Base-by-base conservation (phyloP, 2,888 invertebrate species). In the Camptogramma bilineatum region DNA sequence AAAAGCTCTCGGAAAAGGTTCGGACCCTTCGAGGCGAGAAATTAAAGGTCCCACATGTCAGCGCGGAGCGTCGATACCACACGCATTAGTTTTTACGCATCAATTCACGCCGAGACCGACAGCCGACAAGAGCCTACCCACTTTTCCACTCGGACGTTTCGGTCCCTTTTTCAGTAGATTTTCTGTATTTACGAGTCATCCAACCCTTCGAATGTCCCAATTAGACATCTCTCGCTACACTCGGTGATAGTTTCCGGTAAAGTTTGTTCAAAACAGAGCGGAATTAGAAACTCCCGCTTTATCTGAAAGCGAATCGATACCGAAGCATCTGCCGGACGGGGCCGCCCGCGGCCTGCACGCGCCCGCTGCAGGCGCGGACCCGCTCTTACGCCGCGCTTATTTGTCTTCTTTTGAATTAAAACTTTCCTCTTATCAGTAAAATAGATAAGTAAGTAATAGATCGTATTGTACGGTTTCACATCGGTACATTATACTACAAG, bases 11-110 rank as follows among this genome's bases (percentile, higher is more conserved):
- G 61, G 65, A 69, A 73, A 77, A 71, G 77, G 74, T 66, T 71
- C 63, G 73, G 71, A 73, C 76, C 70, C 81, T 83, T 65, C 80
- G 81, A 86, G 79, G 84, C 87, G 86, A 82, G 80, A 86, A 86
- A 87, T 86, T 83, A 83, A 82, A 82, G 85, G 81, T 74, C 73
- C 73, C 75, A 73, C 76, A 76, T 78, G 81, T 77, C 51, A n/a
- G 56, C 53, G 28, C 52, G 52, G 47, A 46, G 55, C 72, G 73
- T 72, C 74, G 71, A 77, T 76, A 72, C 66, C 79, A 70, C 76
- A 71, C 79, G 67, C 73, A 75, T 78, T 77, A 80, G 80, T 78
- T 82, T 82, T 80, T 74, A 78, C 83, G 79, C 81, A 69, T 77
- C 78, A 70, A 66, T 64, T 65, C 66, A 5, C 64, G 48, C 54